These are phyloP conservation scores for Drosophila kambysellisi DNA, from an alignment of 2,888 invertebrate species.

Conservation along the genomic window DNA sequence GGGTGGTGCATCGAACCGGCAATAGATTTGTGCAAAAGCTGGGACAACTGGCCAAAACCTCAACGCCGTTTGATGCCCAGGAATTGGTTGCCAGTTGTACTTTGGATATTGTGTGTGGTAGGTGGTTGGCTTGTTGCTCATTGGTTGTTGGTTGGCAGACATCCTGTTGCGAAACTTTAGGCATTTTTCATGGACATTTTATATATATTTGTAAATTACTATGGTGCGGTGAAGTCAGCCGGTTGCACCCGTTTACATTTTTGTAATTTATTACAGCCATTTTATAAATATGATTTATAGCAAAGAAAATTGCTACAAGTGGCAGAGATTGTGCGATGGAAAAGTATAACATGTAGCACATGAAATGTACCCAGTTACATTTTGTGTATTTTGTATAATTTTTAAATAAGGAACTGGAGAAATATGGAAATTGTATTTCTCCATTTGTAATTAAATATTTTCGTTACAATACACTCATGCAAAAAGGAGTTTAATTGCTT, in stretches of 20 bases:
- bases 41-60: slow-evolving; percentile 36
- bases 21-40: slow-evolving; percentile 84
- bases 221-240: slow-evolving; percentile 19
- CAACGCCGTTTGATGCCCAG: slow-evolving; percentile 85
- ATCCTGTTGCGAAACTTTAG: slow-evolving; percentile 53
- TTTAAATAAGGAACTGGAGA: neutral
- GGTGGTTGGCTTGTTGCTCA: slow-evolving; percentile 17
- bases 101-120: slow-evolving; percentile 85
- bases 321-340: slow-evolving; percentile 49
- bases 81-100: slow-evolving; percentile 85
- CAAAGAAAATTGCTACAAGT: slow-evolving; percentile 61
- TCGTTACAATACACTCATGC: neutral
- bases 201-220: slow-evolving; percentile 22
- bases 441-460: neutral
- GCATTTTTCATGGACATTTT: slow-evolving; percentile 63
- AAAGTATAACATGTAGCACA: slow-evolving; percentile 31
- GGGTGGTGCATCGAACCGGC: slow-evolving; percentile 85
- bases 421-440: no score
- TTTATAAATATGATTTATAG: slow-evolving; percentile 66
- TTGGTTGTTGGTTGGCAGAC: neutral
- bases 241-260: slow-evolving; percentile 51
- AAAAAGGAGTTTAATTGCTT: neutral
- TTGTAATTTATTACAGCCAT: slow-evolving; percentile 67
- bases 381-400: neutral
- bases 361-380: slow-evolving; percentile 3